These are phyloP conservation scores for Scatophagus argus DNA, from an alignment of 2,113 vertebrate genomes.

Conservation along the genomic window DNA sequence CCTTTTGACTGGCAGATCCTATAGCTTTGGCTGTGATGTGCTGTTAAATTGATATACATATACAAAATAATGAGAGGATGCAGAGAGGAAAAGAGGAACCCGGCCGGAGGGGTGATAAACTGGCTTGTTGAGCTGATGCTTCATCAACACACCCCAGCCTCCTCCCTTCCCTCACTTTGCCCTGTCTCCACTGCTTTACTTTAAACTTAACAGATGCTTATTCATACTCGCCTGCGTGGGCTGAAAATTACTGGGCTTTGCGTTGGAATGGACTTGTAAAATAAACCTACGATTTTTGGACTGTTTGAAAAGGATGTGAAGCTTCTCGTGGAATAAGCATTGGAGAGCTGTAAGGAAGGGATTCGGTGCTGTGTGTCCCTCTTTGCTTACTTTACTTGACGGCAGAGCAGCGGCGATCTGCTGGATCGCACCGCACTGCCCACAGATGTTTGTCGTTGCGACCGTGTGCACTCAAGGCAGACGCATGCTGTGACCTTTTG, in stretches of 20 bases:
- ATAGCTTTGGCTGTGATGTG: conserved; percentile 53
- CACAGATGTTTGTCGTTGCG: conserved; percentile 64
- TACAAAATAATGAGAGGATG: conserved; percentile 25
- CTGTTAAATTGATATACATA: conserved; percentile 22
- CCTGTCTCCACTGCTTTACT: conserved; percentile 40
- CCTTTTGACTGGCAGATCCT: conserved; percentile 44
- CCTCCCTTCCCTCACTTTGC: conserved; percentile 9
- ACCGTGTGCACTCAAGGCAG: conserved; percentile 75
- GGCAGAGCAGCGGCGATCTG: conserved; percentile 57
- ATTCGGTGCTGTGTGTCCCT: conserved; percentile 53
- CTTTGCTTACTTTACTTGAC: conserved; percentile 70
- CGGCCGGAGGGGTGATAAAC: conserved; percentile 6
- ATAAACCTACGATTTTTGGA: conserved; percentile 49
- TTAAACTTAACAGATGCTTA: background rate
- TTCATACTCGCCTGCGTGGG: conserved; percentile 24
- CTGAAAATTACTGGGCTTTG: conserved; percentile 31
- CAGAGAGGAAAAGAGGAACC: conserved; percentile 31
- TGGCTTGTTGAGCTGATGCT: conserved; percentile 23
- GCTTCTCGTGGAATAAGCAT: conserved; percentile 37
- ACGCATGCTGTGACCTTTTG: conserved; percentile 75
- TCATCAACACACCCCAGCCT: conserved; percentile 19
- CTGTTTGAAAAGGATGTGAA: conserved; percentile 66
- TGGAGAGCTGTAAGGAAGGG: conserved; percentile 48
- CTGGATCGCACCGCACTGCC: conserved; percentile 49
- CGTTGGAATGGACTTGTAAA: conserved; percentile 26